Conservation (phyloP, 2,888 invertebrate genomes). For the Dascillus cervinus region DNA sequence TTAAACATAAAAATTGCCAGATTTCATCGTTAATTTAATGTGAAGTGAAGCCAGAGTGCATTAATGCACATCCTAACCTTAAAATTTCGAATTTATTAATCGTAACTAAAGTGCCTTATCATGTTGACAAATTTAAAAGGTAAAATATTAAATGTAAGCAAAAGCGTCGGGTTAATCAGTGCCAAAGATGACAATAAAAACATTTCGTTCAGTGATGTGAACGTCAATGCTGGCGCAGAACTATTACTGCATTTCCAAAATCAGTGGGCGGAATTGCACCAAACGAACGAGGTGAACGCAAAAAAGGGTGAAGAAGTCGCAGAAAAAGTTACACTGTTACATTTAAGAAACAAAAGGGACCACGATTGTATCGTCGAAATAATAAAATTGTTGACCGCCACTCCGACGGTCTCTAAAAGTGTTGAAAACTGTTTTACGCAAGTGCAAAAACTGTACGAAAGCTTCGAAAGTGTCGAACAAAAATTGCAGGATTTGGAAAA, state of each 20-base stretch:
- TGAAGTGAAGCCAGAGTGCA: too few relatives aligned
- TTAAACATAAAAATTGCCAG: too few relatives aligned
- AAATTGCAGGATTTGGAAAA: conserved; percentile 59
- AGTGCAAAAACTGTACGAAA: conserved; percentile 47
- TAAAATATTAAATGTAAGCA: conserved; percentile 41
- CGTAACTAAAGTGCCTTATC: conserved; percentile 3
- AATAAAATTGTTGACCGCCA: conserved; percentile 28
- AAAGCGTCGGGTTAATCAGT: conserved; percentile 10
- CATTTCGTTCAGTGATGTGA: conserved; percentile 27
- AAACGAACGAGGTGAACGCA: conserved; percentile 61
- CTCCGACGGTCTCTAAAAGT: conserved; percentile 36
- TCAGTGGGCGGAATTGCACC: conserved; percentile 64
- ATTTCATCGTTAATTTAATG: too few relatives aligned
- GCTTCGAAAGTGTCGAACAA: conserved; percentile 57
- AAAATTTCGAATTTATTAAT: too few relatives aligned
- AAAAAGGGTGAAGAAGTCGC: conserved; percentile 51
- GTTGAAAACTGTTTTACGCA: conserved; percentile 48
- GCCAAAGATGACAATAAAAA: conserved; percentile 8
- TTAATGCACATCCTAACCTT: too few relatives aligned
- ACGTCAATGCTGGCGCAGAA: conserved; percentile 59
- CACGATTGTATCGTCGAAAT: conserved; percentile 31
- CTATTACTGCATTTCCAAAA: conserved; percentile 63
- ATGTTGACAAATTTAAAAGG: conserved; percentile 48
- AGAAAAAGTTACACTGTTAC: conserved; percentile 41
- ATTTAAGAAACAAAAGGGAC: conserved; percentile 25